A percentile compares a stretch with the other conserved stretches of the same genome.
Evolutionary conservation across 2,113 vertebrate genomes (phyloP).

Genomic region (Ciconia boyciana): DNA sequence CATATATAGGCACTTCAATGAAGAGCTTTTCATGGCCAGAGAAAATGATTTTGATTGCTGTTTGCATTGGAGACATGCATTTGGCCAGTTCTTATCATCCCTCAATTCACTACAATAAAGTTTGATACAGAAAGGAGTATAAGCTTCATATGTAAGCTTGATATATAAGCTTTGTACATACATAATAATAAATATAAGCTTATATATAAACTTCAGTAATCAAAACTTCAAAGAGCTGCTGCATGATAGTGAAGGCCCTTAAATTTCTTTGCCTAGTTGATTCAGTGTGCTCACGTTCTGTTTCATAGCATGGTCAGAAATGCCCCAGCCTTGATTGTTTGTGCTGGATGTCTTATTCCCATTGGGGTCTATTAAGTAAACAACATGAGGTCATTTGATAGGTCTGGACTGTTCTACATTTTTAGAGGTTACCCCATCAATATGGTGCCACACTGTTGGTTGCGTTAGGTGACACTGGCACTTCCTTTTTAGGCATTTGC

Average conservation of each 20-base stretch:
- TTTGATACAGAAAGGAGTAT: background rate
- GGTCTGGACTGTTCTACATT: background rate
- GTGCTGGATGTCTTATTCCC: background rate
- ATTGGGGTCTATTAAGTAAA: background rate
- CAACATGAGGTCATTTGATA: background rate
- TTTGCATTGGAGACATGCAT: background rate
- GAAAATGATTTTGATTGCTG: background rate
- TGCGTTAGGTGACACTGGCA: background rate
- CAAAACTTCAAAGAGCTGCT: background rate
- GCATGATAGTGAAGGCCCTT: background rate
- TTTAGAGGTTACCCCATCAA: background rate
- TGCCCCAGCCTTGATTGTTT: background rate
- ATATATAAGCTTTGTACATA: background rate
- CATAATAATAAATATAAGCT: background rate
- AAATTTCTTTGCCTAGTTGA: background rate
- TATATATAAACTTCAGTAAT: background rate
- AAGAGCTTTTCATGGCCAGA: background rate
- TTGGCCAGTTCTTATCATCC: background rate
- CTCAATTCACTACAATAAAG: background rate
- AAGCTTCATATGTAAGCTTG: background rate
- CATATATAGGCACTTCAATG: background rate
- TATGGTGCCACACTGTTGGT: background rate
- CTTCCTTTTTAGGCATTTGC: background rate
- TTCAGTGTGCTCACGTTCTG: background rate
- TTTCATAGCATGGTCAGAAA: background rate